A percentile compares a stretch with the other conserved stretches of the same genome.
phyloP scores from a whole-genome alignment of 2,113 vertebrate species.

The Brienomyrus brachyistius region DNA sequence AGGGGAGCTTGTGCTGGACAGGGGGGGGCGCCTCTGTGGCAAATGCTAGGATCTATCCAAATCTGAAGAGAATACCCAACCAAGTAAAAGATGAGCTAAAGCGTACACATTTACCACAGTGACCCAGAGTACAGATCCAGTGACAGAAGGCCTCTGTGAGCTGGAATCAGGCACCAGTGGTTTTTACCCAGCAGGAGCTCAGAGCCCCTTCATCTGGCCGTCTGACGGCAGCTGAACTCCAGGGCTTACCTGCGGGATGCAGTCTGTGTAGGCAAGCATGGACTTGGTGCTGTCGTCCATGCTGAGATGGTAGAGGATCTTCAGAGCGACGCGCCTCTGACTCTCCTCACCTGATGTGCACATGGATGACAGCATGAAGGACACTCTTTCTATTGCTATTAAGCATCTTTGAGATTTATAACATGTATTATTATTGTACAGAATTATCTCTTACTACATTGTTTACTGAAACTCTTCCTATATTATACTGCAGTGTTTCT shows the following conservation, averaged over 20 bases:
- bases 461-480: neutral
- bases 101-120: neutral
- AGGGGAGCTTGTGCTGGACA: slow-evolving; percentile 49
- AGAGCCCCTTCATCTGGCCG: neutral
- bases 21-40: slow-evolving; percentile 66
- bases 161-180: neutral
- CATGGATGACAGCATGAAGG: neutral
- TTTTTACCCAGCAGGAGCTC: neutral
- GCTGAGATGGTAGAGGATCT: slow-evolving; percentile 75
- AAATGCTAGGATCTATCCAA: slow-evolving; percentile 32
- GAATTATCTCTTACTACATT: neutral
- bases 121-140: neutral
- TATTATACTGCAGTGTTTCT: neutral
- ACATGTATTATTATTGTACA: neutral
- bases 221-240: neutral
- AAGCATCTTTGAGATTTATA: neutral
- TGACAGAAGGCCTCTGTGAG: neutral
- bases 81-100: neutral
- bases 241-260: slow-evolving; percentile 67
- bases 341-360: slow-evolving; percentile 56
- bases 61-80: neutral
- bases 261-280: slow-evolving; percentile 75
- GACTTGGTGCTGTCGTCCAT: slow-evolving; percentile 76
- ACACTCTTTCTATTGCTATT: neutral
- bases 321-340: slow-evolving; percentile 83